phyloP scores from a whole-genome alignment of 2,888 invertebrate species.

The Caenorhabditis doughertyi region DNA sequence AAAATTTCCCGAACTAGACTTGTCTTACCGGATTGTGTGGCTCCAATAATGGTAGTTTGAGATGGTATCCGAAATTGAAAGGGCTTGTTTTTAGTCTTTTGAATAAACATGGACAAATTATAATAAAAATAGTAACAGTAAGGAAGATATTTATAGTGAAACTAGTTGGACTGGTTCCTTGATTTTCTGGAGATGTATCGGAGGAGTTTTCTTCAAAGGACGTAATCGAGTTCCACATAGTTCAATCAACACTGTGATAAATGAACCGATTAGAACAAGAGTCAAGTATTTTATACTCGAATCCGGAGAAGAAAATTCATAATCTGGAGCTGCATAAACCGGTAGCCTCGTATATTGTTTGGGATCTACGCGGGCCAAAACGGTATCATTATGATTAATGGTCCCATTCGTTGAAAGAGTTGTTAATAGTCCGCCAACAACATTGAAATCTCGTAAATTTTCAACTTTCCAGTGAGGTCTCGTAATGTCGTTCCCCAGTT shows the following conservation, averaged over 20 bases:
- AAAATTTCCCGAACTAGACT: slow-evolving; percentile 1
- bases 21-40: slow-evolving; percentile 1
- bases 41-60: slow-evolving; percentile 1
- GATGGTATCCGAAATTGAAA: no score
- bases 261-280: no score
- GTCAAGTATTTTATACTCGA: no score
- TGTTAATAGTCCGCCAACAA: not conserved
- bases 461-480: not conserved
- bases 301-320: no score
- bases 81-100: not conserved
- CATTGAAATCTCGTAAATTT: not conserved
- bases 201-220: not conserved
- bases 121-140: no score
- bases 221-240: no score
- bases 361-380: not conserved
- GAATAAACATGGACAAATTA: no score
- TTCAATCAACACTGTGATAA: no score
- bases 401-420: not conserved
- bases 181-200: not conserved
- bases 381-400: not conserved
- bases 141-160: no score
- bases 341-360: not conserved
- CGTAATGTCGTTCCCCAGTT: not conserved
- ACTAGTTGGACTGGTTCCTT: no score
- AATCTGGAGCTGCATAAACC: slow-evolving; percentile 1